These are phyloP conservation scores for Nylanderia fulva DNA, from an alignment of 1,140 invertebrate species.

Conservation along the genomic window DNA sequence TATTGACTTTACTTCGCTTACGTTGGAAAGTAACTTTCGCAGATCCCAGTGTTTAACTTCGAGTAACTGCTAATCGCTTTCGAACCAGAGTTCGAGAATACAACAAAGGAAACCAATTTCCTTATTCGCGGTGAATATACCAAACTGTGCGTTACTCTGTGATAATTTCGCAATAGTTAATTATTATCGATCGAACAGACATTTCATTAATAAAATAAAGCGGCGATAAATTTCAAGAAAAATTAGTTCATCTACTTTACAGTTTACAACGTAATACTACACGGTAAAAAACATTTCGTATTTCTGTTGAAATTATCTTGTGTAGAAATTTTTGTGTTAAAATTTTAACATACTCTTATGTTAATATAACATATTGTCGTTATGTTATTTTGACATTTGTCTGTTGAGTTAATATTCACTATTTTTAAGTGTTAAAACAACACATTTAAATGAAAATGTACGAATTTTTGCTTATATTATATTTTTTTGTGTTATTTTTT, in stretches of 20 bases:
- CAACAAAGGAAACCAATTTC: constrained; percentile 54
- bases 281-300: no score
- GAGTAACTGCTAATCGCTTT: constrained; percentile 58
- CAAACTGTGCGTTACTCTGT: neutral
- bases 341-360: no score
- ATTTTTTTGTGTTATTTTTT: no score
- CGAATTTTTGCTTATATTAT: no score
- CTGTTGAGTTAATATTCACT: no score
- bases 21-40: constrained; percentile 52
- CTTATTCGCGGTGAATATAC: constrained; percentile 28
- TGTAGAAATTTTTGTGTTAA: no score
- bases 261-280: neutral
- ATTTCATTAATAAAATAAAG: neutral
- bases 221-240: neutral
- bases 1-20: constrained; percentile 55
- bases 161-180: neutral
- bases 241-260: neutral
- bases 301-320: no score
- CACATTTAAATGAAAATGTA: no score
- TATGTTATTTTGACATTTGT: no score
- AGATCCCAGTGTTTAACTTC: constrained; percentile 52
- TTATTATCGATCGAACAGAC: constrained; percentile 15
- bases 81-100: constrained; percentile 37
- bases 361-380: no score
- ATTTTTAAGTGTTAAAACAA: no score